Conservation (phyloP, 2,888 invertebrate genomes). For the Lochmaea crataegi region DNA sequence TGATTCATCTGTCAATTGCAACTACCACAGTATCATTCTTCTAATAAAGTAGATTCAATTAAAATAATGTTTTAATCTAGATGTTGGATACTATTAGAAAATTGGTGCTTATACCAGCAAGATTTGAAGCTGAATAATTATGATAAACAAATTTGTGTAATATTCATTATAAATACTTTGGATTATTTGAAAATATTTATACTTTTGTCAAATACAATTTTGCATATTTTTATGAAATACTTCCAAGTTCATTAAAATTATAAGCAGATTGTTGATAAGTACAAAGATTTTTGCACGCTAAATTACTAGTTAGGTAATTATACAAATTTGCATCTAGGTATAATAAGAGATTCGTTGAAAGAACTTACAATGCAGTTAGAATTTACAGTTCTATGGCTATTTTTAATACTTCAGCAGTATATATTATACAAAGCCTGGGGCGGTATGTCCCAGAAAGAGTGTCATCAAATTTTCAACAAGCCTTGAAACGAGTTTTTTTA, state of each 20-base stretch:
- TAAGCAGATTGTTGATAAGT: neutral
- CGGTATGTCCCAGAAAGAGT: neutral
- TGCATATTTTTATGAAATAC: too few relatives aligned
- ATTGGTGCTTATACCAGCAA: neutral
- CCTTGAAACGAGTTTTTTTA: too few relatives aligned
- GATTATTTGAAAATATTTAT: too few relatives aligned
- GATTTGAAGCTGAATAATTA: neutral
- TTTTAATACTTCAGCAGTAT: neutral
- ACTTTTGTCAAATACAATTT: too few relatives aligned
- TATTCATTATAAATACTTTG: too few relatives aligned
- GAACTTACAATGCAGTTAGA: neutral
- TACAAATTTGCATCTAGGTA: neutral
- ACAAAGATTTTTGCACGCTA: conserved; percentile 7
- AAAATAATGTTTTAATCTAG: neutral
- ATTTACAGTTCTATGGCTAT: neutral
- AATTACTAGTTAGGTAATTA: neutral
- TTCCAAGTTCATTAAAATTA: neutral
- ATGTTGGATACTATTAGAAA: neutral
- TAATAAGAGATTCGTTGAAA: neutral
- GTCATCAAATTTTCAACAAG: too few relatives aligned
- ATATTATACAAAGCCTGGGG: neutral
- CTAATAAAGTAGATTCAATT: neutral
- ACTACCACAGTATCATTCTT: neutral
- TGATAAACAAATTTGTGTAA: neutral
- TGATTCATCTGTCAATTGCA: too few relatives aligned